A percentile compares a stretch with the other conserved stretches of the same genome.
Conservation (phyloP, 2,888 invertebrate species). For the Andrena praecox region DNA sequence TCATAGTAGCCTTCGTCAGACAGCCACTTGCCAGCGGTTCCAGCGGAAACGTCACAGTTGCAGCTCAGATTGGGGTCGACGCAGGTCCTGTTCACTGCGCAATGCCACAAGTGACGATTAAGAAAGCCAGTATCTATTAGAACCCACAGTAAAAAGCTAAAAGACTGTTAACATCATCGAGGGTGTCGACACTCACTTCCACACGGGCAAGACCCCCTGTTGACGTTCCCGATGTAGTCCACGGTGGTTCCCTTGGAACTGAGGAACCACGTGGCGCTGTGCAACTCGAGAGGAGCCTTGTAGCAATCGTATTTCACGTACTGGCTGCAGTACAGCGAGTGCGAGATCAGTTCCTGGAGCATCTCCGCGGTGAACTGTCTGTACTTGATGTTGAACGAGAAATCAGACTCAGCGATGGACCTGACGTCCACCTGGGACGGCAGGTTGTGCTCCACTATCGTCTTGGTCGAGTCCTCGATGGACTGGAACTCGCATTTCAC, state of each 20-base stretch:
- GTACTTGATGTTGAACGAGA: slow-evolving; percentile 94
- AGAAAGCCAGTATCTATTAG: neutral
- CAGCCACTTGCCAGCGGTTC: slow-evolving; percentile 94
- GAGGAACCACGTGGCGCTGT: slow-evolving; percentile 95
- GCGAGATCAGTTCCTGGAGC: slow-evolving; percentile 95
- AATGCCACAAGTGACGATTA: neutral
- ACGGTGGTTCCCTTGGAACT: slow-evolving; percentile 93
- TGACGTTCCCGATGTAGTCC: slow-evolving; percentile 93
- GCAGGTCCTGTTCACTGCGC: slow-evolving; percentile 90
- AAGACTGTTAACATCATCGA: neutral
- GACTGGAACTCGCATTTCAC: slow-evolving; percentile 97
- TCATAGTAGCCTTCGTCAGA: slow-evolving; percentile 95
- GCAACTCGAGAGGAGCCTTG: slow-evolving; percentile 94
- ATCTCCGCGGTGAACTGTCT: slow-evolving; percentile 96
- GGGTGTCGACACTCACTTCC: slow-evolving; percentile 82
- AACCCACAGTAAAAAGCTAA: neutral
- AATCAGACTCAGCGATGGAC: slow-evolving; percentile 91
- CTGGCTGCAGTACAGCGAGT: slow-evolving; percentile 95
- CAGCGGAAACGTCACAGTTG: slow-evolving; percentile 95
- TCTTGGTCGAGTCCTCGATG: slow-evolving; percentile 93
- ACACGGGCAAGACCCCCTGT: slow-evolving; percentile 86
- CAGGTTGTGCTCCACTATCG: slow-evolving; percentile 95
- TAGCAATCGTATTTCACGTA: slow-evolving; percentile 96
- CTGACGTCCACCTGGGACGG: slow-evolving; percentile 96
- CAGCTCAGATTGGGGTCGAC: slow-evolving; percentile 93